Conservation (phyloP, 2,888 invertebrate species). For the Lepidochrysops patricia region DNA sequence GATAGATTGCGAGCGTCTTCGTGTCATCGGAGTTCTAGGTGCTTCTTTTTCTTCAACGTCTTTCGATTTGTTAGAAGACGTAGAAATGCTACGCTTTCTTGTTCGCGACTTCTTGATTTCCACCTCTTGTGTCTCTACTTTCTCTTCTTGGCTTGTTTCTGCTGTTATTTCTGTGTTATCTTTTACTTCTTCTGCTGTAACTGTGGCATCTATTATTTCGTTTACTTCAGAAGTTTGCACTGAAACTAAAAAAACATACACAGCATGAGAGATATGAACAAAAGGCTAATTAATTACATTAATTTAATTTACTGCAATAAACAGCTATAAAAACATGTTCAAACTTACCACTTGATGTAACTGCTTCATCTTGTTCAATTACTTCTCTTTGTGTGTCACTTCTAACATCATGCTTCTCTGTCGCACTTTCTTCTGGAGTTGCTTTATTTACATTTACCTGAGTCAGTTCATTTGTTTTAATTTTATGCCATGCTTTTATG, state of each 20-base stretch:
- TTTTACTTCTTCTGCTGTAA: background rate
- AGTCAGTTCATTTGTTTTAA: background rate
- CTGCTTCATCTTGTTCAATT: background rate
- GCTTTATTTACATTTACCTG: background rate
- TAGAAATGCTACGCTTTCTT: slow-evolving; percentile 34
- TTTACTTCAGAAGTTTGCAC: background rate
- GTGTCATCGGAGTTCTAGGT: slow-evolving; percentile 40
- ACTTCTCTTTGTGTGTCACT: background rate
- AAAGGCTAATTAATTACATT: too few relatives aligned
- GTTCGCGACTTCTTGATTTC: slow-evolving; percentile 18
- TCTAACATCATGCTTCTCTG: background rate
- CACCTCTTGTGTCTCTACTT: slow-evolving; percentile 14
- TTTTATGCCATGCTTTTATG: background rate
- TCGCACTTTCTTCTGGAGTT: background rate
- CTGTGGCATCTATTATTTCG: background rate
- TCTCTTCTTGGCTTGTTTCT: slow-evolving; percentile 1
- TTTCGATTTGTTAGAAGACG: slow-evolving; percentile 33
- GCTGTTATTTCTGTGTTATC: background rate
- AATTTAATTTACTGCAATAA: too few relatives aligned
- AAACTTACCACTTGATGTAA: background rate
- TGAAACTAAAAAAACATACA: background rate
- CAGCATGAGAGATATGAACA: background rate
- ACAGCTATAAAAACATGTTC: too few relatives aligned
- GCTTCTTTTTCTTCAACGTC: slow-evolving; percentile 22
- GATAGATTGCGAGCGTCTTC: slow-evolving; percentile 47